Conservation (phyloP, 2,113 vertebrate genomes). For the Ptychochromis oligacanthus region DNA sequence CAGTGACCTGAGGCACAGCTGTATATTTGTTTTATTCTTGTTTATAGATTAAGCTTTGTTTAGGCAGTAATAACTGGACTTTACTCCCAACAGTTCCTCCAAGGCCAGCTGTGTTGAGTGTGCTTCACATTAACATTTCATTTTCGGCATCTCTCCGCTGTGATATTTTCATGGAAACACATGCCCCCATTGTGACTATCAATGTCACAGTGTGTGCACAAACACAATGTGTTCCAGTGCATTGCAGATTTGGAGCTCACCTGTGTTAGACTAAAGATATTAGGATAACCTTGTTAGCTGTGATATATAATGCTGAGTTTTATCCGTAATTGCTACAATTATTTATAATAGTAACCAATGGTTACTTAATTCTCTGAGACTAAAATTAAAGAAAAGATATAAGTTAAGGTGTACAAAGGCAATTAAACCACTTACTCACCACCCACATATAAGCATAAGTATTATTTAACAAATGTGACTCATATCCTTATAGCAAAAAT, state of each 20-base stretch:
- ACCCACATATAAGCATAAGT: neutral
- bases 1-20: neutral
- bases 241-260: neutral
- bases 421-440: neutral
- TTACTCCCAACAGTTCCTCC: neutral
- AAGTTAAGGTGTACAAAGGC: neutral
- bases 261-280: neutral
- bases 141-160: neutral
- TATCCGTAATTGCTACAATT: neutral
- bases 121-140: conserved; percentile 14
- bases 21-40: conserved; percentile 7
- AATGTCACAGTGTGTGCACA: neutral
- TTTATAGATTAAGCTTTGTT: conserved; percentile 12
- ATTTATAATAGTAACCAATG: neutral
- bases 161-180: neutral
- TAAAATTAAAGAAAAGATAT: neutral
- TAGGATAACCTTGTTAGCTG: neutral
- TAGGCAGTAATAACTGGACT: conserved; percentile 7
- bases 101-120: neutral
- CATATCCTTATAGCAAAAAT: neutral
- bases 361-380: neutral
- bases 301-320: neutral
- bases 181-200: neutral
- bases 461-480: neutral
- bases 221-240: neutral